A percentile compares a stretch with the other conserved stretches of the same genome.
These are phyloP conservation scores for Drosophila hamatofila DNA, from an alignment of 2,888 invertebrate species.

Conservation along the genomic window DNA sequence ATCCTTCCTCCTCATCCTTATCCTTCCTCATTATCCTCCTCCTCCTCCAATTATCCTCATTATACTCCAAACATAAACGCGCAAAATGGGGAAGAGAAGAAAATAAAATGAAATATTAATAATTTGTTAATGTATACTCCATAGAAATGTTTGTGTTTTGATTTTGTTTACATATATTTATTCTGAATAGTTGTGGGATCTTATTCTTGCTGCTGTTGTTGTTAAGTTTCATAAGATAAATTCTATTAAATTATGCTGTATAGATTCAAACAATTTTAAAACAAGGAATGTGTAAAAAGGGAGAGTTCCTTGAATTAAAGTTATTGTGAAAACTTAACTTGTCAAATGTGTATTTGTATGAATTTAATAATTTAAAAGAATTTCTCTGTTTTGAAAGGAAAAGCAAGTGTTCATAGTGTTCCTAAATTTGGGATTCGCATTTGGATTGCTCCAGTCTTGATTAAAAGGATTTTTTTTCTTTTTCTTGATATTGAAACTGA, in stretches of 20 bases:
- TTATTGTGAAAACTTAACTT: slow-evolving; percentile 41
- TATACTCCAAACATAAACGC: slow-evolving; percentile 79
- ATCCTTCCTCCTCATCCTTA: slow-evolving; percentile 60
- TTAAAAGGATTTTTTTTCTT: slow-evolving; percentile 6
- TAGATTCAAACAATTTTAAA: slow-evolving; percentile 41
- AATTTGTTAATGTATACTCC: slow-evolving; percentile 54
- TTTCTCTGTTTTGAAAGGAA: slow-evolving; percentile 38
- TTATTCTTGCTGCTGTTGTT: slow-evolving; percentile 18
- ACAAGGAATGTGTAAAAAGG: slow-evolving; percentile 48
- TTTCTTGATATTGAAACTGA: slow-evolving; percentile 32
- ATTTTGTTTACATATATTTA: slow-evolving; percentile 62
- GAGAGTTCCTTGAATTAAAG: slow-evolving; percentile 45
- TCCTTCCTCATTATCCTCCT: slow-evolving; percentile 61
- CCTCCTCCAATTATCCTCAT: slow-evolving; percentile 70
- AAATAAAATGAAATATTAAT: slow-evolving; percentile 78
- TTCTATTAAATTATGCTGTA: slow-evolving; percentile 55
- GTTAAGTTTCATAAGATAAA: slow-evolving; percentile 40
- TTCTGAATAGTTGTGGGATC: slow-evolving; percentile 48
- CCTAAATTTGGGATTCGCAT: slow-evolving; percentile 14
- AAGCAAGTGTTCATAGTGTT: slow-evolving; percentile 50
- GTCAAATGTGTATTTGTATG: slow-evolving; percentile 50
- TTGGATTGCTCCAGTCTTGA: slow-evolving; percentile 33
- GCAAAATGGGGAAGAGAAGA: slow-evolving; percentile 75
- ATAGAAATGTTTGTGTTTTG: slow-evolving; percentile 53
- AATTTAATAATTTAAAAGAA: slow-evolving; percentile 51